Evolutionary conservation across 2,888 invertebrate genomes (phyloP).

Genomic region (Eupithecia subumbrata): DNA sequence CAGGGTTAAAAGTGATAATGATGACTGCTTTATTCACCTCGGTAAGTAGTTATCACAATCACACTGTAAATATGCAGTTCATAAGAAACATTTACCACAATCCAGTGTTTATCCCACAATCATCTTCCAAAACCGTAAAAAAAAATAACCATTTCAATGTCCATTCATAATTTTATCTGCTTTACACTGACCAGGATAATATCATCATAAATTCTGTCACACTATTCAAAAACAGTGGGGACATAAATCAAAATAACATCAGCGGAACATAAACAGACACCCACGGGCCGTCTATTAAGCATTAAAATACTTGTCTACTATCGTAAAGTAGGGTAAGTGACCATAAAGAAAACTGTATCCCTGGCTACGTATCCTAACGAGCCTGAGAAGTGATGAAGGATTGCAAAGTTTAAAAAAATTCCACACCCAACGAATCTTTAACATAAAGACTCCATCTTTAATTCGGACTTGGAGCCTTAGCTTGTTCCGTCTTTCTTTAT

Average conservation of each 20-base stretch:
- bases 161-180: constrained; percentile 27
- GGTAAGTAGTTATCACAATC: background rate
- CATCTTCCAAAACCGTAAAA: constrained; percentile 9
- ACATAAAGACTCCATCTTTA: background rate
- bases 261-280: constrained; percentile 42
- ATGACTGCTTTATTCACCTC: background rate
- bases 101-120: background rate
- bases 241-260: constrained; percentile 45
- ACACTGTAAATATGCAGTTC: background rate
- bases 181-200: constrained; percentile 30
- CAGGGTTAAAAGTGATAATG: background rate
- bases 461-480: background rate
- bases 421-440: background rate
- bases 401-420: background rate
- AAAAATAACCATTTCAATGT: background rate
- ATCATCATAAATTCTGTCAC: constrained; percentile 38
- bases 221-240: constrained; percentile 40
- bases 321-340: constrained; percentile 31
- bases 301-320: constrained; percentile 37
- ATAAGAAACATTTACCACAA: background rate
- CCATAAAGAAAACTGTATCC: constrained; percentile 20
- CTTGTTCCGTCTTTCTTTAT: background rate
- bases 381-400: constrained; percentile 5
- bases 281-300: constrained; percentile 36
- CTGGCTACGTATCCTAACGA: constrained; percentile 19